Percentiles rank a stretch among this genome's conserved stretches.
Evolutionary conservation across 2,797 vertebrate species (phyloP).

Genomic region (Margarornis squamiger): DNA sequence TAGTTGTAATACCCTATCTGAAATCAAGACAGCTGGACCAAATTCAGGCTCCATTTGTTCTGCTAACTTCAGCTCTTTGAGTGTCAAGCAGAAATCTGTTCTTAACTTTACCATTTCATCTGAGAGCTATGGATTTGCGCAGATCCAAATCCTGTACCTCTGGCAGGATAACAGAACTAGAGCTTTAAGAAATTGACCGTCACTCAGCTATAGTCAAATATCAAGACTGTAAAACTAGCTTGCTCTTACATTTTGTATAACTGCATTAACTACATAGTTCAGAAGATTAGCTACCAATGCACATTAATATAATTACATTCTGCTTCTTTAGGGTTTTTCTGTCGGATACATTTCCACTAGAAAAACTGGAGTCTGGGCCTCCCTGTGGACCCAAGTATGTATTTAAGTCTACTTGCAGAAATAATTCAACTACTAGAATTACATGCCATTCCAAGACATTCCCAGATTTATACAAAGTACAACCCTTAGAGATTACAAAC

Average conservation of each 20-base stretch:
- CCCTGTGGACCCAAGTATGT: neutral
- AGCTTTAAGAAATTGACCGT: neutral
- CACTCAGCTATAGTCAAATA: neutral
- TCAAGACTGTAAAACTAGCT: neutral
- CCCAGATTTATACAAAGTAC: neutral
- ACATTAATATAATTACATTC: neutral
- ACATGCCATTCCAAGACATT: neutral
- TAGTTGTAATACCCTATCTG: neutral
- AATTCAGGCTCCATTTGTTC: slow-evolving; percentile 7
- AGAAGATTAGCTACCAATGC: neutral
- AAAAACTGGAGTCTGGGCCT: neutral
- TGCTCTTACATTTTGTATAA: neutral
- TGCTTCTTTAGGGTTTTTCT: neutral
- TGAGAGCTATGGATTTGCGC: neutral
- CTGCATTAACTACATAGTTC: neutral
- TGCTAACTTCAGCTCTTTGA: neutral
- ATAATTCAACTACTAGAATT: neutral
- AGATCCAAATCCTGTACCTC: neutral
- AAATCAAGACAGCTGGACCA: slow-evolving; percentile 3
- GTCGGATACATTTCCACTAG: neutral
- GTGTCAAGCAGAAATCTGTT: neutral
- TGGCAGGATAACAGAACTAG: neutral
- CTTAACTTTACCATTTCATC: neutral
- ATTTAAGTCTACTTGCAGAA: neutral
- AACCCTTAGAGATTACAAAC: neutral